Percentiles rank a stretch among this genome's conserved stretches.
These are phyloP conservation scores for Enteromius mattozi DNA, from an alignment of 2,797 vertebrate species.

Conservation along the genomic window DNA sequence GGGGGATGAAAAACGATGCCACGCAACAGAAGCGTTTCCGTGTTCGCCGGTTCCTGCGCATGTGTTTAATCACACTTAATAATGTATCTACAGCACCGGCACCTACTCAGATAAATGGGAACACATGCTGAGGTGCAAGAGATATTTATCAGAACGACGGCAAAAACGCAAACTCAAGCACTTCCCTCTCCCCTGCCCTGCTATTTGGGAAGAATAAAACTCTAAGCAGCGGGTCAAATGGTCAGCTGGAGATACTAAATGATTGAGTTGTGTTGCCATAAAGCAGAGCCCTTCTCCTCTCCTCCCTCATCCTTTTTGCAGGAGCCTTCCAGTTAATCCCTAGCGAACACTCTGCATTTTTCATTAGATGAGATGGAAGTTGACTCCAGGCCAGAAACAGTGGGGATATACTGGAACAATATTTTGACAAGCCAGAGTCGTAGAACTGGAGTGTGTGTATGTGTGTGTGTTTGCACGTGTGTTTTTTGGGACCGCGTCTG, in stretches of 20 bases:
- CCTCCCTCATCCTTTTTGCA: slow-evolving; percentile 54
- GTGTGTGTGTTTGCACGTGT: slow-evolving; percentile 12
- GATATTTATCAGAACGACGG: slow-evolving; percentile 64
- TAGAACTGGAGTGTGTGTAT: slow-evolving; percentile 55
- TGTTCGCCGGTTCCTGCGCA: slow-evolving; percentile 59
- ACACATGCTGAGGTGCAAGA: slow-evolving; percentile 61
- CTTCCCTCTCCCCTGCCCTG: slow-evolving; percentile 53
- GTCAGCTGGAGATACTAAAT: slow-evolving; percentile 64
- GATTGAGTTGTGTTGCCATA: slow-evolving; percentile 63
- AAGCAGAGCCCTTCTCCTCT: slow-evolving; percentile 46
- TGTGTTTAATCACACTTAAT: slow-evolving; percentile 70
- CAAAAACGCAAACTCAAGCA: slow-evolving; percentile 62
- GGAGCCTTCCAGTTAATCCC: slow-evolving; percentile 60
- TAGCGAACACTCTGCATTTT: slow-evolving; percentile 67
- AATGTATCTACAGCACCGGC: slow-evolving; percentile 63
- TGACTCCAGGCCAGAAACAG: slow-evolving; percentile 71
- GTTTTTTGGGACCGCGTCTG: background rate
- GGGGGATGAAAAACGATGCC: slow-evolving; percentile 61
- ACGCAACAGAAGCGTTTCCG: slow-evolving; percentile 61
- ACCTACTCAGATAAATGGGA: slow-evolving; percentile 65
- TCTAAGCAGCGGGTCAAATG: slow-evolving; percentile 62
- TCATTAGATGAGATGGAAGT: slow-evolving; percentile 69
- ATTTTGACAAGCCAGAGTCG: slow-evolving; percentile 70
- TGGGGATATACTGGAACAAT: slow-evolving; percentile 66
- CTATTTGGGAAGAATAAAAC: slow-evolving; percentile 60